A percentile compares a stretch with the other conserved stretches of the same genome.
Evolutionary conservation across 2,797 vertebrate genomes (phyloP).

Genomic region (Phataginus tetradactyla): DNA sequence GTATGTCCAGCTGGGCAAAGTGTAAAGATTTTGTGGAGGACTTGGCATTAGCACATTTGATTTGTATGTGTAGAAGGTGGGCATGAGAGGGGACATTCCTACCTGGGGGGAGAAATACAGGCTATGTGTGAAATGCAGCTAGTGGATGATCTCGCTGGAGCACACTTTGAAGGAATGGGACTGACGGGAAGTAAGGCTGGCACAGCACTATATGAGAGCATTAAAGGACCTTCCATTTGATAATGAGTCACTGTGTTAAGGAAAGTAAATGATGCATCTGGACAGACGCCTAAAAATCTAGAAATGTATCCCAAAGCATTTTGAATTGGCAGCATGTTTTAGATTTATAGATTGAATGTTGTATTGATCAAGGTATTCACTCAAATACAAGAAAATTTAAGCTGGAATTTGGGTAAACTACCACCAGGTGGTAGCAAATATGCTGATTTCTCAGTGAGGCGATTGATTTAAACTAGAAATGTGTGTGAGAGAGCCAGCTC

Average conservation of each 20-base stretch:
- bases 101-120: neutral
- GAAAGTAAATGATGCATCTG: neutral
- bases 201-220: neutral
- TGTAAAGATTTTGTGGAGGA: neutral
- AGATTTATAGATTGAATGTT: neutral
- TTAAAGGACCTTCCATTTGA: neutral
- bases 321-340: neutral
- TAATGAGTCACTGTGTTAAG: neutral
- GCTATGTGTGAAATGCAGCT: neutral
- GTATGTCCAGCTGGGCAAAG: neutral
- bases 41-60: neutral
- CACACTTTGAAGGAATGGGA: accelerated
- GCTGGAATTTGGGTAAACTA: slow-evolving; percentile 24
- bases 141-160: neutral
- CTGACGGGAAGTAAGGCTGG: neutral
- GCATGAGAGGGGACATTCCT: neutral
- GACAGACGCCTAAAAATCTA: neutral
- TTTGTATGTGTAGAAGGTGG: neutral
- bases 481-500: neutral
- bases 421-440: slow-evolving; percentile 61
- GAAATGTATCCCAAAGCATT: neutral
- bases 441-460: neutral
- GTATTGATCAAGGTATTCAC: neutral
- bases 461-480: neutral
- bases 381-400: neutral